These are phyloP conservation scores for Dendrolimus punctatus DNA, from an alignment of 1,140 invertebrate genomes.

Conservation along the genomic window DNA sequence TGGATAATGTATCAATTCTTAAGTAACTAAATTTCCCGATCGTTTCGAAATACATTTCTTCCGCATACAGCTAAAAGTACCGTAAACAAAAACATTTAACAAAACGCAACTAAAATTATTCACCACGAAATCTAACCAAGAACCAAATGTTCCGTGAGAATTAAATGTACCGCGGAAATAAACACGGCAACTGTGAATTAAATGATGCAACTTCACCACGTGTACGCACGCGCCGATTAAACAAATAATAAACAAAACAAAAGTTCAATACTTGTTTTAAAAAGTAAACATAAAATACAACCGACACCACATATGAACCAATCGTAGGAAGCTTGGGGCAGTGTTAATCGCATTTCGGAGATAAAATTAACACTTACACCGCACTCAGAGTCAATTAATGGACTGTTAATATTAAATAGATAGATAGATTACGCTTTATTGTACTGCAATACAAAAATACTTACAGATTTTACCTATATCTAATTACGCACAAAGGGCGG, in stretches of 20 bases:
- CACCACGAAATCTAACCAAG: too few species aligned
- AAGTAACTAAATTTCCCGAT: too few species aligned
- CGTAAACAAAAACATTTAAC: too few species aligned
- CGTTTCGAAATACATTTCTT: too few species aligned
- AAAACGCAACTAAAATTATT: too few species aligned
- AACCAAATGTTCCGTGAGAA: too few species aligned
- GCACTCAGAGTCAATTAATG: too few species aligned
- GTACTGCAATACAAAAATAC: slow-evolving; percentile 1
- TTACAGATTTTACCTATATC: slow-evolving; percentile 3
- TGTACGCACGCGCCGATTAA: slow-evolving; percentile 1
- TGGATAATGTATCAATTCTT: too few species aligned
- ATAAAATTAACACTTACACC: background rate
- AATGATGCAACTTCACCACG: slow-evolving; percentile 36
- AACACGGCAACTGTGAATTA: background rate
- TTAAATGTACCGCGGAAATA: background rate
- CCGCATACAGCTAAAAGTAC: too few species aligned
- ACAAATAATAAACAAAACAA: too few species aligned
- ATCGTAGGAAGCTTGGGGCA: slow-evolving; percentile 28
- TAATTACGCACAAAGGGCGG: background rate
- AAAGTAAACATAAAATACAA: slow-evolving; percentile 6
- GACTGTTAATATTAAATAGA: too few species aligned
- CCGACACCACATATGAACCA: slow-evolving; percentile 34
- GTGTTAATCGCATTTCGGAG: slow-evolving; percentile 10
- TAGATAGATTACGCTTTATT: background rate
- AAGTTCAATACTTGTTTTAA: background rate